phyloP scores from a whole-genome alignment of 2,113 vertebrate genomes.

The Paedocypris sp. region DNA sequence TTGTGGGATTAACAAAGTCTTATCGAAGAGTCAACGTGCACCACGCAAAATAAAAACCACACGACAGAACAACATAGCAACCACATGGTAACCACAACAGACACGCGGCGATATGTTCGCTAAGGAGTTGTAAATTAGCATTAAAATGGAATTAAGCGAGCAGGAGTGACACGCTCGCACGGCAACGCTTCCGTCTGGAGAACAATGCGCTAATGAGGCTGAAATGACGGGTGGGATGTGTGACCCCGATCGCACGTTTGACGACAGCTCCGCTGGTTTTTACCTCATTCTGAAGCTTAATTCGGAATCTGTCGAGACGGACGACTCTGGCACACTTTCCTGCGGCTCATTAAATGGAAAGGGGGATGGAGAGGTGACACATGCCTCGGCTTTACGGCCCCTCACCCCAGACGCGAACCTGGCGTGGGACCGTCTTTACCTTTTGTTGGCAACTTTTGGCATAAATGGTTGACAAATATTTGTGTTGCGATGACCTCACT shows the following conservation, averaged over 20 bases:
- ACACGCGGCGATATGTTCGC: no score
- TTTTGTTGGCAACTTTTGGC: no score
- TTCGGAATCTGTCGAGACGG: constrained; percentile 22
- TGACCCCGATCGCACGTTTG: constrained; percentile 1
- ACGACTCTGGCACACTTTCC: constrained; percentile 21
- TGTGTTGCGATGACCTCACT: no score
- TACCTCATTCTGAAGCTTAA: constrained; percentile 18
- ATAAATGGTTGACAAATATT: no score
- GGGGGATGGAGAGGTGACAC: constrained; percentile 2
- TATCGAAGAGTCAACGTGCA: no score
- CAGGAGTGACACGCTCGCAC: not conserved
- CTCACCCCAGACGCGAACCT: not conserved
- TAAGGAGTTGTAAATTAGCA: no score
- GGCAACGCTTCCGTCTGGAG: not conserved
- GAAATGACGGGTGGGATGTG: constrained; percentile 18
- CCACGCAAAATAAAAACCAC: no score
- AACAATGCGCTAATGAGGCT: constrained; percentile 22
- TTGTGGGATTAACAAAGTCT: no score
- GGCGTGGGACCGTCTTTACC: no score
- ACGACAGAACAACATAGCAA: no score
- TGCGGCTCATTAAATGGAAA: constrained; percentile 12
- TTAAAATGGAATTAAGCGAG: no score
- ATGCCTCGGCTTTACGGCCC: constrained; percentile 9
- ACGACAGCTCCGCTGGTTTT: constrained; percentile 8
- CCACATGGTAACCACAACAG: no score